Evolutionary conservation across 2,888 invertebrate species (phyloP).

Genomic region (Drosophila mayaguana): DNA sequence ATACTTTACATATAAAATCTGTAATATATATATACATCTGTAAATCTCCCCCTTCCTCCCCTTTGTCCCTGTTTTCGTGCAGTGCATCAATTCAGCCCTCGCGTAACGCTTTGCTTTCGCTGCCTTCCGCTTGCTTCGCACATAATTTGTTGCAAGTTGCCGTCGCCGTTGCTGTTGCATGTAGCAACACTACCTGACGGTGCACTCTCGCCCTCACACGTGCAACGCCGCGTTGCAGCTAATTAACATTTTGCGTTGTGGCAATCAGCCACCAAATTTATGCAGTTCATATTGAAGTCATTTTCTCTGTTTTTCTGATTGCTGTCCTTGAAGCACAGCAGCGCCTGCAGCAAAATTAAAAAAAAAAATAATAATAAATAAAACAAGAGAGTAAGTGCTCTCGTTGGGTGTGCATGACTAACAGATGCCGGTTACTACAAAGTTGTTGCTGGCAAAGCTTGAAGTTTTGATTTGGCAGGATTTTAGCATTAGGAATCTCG

Average conservation of each 20-base stretch:
- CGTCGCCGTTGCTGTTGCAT: neutral
- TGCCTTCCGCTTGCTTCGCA: conserved; percentile 39
- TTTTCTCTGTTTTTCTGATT: conserved; percentile 16
- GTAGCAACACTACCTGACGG: conserved; percentile 16
- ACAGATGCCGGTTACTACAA: neutral
- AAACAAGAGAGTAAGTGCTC: too few species aligned
- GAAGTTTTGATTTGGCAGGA: neutral
- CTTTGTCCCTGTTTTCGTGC: neutral
- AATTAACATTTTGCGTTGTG: conserved; percentile 58
- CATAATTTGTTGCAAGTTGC: conserved; percentile 49
- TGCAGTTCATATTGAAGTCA: conserved; percentile 52
- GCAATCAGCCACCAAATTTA: conserved; percentile 64
- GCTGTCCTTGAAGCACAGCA: conserved; percentile 58
- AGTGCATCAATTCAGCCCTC: conserved; percentile 32
- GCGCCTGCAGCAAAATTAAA: neutral
- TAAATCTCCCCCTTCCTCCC: neutral
- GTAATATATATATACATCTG: neutral
- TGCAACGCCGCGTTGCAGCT: conserved; percentile 44
- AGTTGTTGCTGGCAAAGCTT: neutral
- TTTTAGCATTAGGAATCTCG: neutral
- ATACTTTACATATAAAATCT: too few species aligned
- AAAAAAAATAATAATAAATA: conserved; percentile 1
- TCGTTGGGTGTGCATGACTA: neutral
- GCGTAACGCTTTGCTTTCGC: conserved; percentile 35
- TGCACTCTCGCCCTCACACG: conserved; percentile 38